Evolutionary conservation across 2,113 vertebrate species (phyloP).

Genomic region (Chitala chitala): DNA sequence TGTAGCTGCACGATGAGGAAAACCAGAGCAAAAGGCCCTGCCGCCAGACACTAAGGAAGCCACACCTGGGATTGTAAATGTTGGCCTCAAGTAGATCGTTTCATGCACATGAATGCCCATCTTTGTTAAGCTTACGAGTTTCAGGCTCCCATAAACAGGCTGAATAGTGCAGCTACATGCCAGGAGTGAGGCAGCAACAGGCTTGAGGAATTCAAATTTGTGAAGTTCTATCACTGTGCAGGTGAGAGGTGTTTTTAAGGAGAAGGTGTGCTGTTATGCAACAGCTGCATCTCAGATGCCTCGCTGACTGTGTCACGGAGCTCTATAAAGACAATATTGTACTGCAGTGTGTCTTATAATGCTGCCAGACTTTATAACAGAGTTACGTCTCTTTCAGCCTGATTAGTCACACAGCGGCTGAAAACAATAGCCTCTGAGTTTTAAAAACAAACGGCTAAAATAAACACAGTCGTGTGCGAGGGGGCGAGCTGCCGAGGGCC

Average conservation of each 20-base stretch:
- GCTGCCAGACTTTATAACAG: neutral
- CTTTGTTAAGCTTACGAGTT: neutral
- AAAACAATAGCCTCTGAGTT: constrained; percentile 2
- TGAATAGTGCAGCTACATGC: neutral
- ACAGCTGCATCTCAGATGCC: neutral
- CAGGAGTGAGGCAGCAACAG: too few relatives aligned
- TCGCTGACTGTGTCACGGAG: too few relatives aligned
- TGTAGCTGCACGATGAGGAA: too few relatives aligned
- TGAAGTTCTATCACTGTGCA: too few relatives aligned
- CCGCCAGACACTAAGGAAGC: too few relatives aligned
- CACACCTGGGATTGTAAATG: too few relatives aligned
- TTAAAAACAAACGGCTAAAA: constrained; percentile 17
- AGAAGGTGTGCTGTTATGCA: neutral
- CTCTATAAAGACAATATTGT: neutral
- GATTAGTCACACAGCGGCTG: neutral
- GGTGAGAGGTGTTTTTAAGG: too few relatives aligned
- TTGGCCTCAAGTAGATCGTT: neutral
- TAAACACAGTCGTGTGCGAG: neutral
- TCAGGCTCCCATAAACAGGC: neutral
- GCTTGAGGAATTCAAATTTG: too few relatives aligned
- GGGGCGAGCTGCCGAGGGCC: neutral
- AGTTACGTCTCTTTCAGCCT: neutral
- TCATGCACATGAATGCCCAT: neutral
- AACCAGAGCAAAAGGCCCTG: too few relatives aligned
- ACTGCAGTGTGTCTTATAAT: too few relatives aligned